A percentile compares a stretch with the other conserved stretches of the same genome.
Conservation (phyloP, 2,113 vertebrate genomes). For the Tyto alba region DNA sequence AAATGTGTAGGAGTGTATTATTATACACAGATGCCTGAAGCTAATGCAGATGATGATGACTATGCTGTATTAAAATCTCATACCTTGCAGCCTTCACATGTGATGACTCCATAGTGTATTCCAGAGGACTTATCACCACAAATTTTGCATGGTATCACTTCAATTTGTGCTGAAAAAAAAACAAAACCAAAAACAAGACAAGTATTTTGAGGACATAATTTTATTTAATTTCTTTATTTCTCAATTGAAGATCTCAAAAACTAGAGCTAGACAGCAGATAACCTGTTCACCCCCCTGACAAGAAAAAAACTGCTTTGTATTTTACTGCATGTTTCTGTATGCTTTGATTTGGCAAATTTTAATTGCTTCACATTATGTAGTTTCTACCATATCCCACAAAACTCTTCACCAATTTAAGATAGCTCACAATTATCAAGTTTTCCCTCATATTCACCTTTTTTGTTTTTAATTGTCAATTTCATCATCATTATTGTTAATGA, state of each 20-base stretch:
- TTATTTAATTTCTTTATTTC: background rate
- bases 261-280: background rate
- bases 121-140: constrained; percentile 99
- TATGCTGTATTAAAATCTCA: constrained; percentile 4
- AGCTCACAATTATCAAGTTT: background rate
- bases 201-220: constrained; percentile 16
- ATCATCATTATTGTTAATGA: background rate
- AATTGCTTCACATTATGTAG: background rate
- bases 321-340: background rate
- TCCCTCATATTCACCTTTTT: background rate
- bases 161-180: constrained; percentile 93
- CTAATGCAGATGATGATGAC: background rate
- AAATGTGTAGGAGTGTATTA: background rate
- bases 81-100: constrained; percentile 99
- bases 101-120: constrained; percentile 99
- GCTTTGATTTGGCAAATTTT: background rate
- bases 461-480: background rate
- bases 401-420: background rate
- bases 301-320: background rate
- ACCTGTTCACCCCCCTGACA: background rate
- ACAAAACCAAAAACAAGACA: constrained; percentile 60
- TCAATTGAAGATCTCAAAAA: background rate
- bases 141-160: constrained; percentile 99
- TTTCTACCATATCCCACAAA: background rate
- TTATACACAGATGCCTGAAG: background rate